Base-by-base conservation (phyloP, 2,888 invertebrate species). In the Lissocephala sabroskyi region DNA sequence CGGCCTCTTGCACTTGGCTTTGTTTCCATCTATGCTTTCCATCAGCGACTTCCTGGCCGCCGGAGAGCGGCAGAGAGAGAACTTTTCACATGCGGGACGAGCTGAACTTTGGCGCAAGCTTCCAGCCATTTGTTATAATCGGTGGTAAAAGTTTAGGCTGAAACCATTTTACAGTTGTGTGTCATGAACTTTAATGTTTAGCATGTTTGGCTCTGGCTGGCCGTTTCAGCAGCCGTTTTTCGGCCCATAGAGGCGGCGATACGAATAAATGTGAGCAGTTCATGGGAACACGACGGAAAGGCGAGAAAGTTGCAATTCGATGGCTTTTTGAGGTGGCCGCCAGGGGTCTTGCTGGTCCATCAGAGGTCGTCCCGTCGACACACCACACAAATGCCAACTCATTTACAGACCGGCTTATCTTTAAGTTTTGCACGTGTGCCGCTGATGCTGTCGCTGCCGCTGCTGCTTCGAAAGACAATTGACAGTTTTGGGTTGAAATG, bases 151-250 rank as follows among this genome's bases (percentile, higher is more conserved):
- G 73, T 68, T 73, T 46, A 32, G 49, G 59, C 53, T 62, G 68
- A 68, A 73, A 73, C 63, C 61, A 57, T 68, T 66, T 70, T 71
- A 74, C 75, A 67, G 71, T 71, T 74, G 65, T 74, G 71, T 74
- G 71, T 71, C 71, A 63, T 71, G 71, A 71, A 74, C 71, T 67
- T 61, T 67, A 70, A 65, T 73, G 74, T 64, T 67, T 52, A 62
- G 59, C 65, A 62, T 62, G 60, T 47, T 53, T 49, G 54, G 59
- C 35, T 45, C 52, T 47, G 43, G 49, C 37, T 32, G 30, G 35
- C 41, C 18, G 16, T 45, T 36, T 37, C 26, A 16, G 13, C 44
- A 61, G 68, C 44, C 51, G 54, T 58, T 64, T 70, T 60, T 62
- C n/a, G n/a, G n/a, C n/a, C n/a, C 65, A 53, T 61, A 52, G 52